Base-by-base conservation (phyloP, 2,888 invertebrate species). In the Pandemis cinnamomeana region DNA sequence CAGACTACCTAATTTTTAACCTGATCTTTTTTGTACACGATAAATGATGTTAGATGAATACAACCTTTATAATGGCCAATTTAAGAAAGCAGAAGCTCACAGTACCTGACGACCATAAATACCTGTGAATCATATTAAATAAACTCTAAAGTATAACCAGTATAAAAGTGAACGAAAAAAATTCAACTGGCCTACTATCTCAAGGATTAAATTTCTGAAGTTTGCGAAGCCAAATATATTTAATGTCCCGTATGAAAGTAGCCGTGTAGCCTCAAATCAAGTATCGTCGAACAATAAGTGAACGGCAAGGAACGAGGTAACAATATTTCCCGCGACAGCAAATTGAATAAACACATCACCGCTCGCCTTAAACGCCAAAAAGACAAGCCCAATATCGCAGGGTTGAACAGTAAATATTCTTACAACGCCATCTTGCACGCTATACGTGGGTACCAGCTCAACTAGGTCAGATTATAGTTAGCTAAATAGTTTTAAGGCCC, bases 331-430 rank as follows among this genome's bases (percentile, higher is more conserved):
- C 83, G 83, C 85, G 87, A 82, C 84, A 88, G 86, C 89, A 93
- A 93, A 93, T 93, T 92, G 91, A 93, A 93, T 93, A 91, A 92
- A 91, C 92, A 92, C 92, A 91, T 93, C 91, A 91, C 83, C 86
- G 86, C 86, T 84, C 85, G 85, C 89, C 90, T 91, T 91, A 91
- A 91, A 91, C 91, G 91, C 85, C 86, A 88, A 89, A 90, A 91
- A 93, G 91, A 91, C 92, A 91, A 90, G 87, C 88, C 90, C 91
- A 91, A 93, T 92, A 92, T 89, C 85, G 81, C 82, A 86, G 82
- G 85, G 81, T 86, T 80, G 81, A 82, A 83, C 89, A 86, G 91
- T 91, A 93, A 92, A 92, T 92, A 92, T 92, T 88, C 90, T 78
- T 84, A 85, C 84, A 84, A 82, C 78, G 81, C 75, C 77, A 80